Percentiles rank a stretch among this genome's conserved stretches.
Conservation (phyloP, 2,888 invertebrate species). For the Oscheius sp. region DNA sequence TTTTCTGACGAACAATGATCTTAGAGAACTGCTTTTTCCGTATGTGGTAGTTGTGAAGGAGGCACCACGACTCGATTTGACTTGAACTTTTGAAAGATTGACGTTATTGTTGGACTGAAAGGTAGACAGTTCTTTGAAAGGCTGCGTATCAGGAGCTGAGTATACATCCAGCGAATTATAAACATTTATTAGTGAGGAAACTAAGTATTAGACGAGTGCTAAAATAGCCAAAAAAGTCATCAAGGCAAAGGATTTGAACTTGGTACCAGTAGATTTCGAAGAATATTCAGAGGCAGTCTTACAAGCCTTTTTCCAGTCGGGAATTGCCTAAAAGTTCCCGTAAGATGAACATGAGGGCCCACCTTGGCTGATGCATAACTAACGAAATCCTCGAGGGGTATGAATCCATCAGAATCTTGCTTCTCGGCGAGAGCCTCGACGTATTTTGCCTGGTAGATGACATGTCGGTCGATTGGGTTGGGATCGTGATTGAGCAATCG, state of each 20-base stretch:
- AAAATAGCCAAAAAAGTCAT: neutral
- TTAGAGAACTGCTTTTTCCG: too few species aligned
- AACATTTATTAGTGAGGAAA: neutral
- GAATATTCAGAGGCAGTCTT: neutral
- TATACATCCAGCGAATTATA: neutral
- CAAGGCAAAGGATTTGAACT: neutral
- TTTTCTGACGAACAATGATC: too few species aligned
- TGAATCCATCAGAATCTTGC: conserved; percentile 24
- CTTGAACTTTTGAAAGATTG: too few species aligned
- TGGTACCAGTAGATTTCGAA: neutral
- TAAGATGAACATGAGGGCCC: neutral
- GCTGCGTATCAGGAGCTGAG: too few species aligned
- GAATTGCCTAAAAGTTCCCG: conserved; percentile 5
- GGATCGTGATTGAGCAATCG: conserved; percentile 62
- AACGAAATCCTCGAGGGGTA: conserved; percentile 27
- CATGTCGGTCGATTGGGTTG: conserved; percentile 60
- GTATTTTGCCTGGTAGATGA: conserved; percentile 50
- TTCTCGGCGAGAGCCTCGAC: neutral
- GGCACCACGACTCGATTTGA: too few species aligned
- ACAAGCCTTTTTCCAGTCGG: conserved; percentile 10
- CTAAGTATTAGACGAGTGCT: neutral
- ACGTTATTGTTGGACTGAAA: too few species aligned
- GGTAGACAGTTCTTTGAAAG: too few species aligned
- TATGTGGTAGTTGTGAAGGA: too few species aligned
- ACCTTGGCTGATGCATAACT: conserved; percentile 9